Conservation (phyloP, 2,888 invertebrate species). For the Apamea crenata region DNA sequence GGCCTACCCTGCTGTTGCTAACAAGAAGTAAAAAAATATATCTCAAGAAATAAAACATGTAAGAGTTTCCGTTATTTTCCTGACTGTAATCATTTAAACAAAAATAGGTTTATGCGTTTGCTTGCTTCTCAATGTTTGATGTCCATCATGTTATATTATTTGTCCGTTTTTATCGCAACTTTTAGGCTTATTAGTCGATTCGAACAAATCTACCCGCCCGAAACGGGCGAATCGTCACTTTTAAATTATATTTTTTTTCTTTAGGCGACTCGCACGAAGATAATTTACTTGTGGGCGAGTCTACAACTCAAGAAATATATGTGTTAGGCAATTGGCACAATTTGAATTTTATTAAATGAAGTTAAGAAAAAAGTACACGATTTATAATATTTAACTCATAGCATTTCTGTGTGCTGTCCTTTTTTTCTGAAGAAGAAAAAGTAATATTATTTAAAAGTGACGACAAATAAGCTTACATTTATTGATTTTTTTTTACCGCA, state of each 20-base stretch:
- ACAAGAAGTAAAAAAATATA: constrained; percentile 16
- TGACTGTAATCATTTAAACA: constrained; percentile 31
- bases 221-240: background rate
- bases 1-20: constrained; percentile 6
- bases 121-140: constrained; percentile 21
- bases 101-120: constrained; percentile 59
- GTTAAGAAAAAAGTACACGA: background rate
- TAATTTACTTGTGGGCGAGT: too few relatives aligned
- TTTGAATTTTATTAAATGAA: background rate
- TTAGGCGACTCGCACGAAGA: too few relatives aligned
- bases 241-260: too few relatives aligned
- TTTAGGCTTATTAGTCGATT: background rate
- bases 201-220: background rate
- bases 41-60: constrained; percentile 26
- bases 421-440: background rate
- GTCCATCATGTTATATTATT: constrained; percentile 25
- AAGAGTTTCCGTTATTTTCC: constrained; percentile 29
- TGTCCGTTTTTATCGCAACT: background rate
- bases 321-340: background rate
- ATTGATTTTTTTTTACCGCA: too few relatives aligned
- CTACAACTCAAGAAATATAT: background rate
- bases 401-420: background rate
- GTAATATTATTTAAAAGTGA: background rate
- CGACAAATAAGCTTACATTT: too few relatives aligned
- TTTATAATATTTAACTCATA: background rate